Base-by-base conservation (phyloP, 2,113 vertebrate genomes). In the Meleagris gallopavo region DNA sequence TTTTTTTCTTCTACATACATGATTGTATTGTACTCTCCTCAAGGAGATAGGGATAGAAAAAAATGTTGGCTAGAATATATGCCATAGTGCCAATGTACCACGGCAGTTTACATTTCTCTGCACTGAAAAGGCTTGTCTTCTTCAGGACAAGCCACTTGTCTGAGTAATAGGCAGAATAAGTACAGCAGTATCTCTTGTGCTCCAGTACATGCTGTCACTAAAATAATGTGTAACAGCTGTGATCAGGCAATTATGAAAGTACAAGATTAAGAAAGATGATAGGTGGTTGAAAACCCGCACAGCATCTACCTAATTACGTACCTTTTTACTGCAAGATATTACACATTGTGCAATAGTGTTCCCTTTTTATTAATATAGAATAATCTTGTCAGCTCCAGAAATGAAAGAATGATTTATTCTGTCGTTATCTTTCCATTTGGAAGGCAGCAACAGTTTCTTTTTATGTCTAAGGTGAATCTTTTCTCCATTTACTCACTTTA, bases 1-100 rank as follows among this genome's bases (percentile, higher is more conserved):
- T 36, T 86, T 84, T 93, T 97, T 93, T 64, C 57, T 88, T 89
- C 41, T 89, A 40, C 6, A 11, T 95, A 94, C 55, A 88, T 93
- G 72, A 86, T 55, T 67, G 65, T 46, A 55, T 38, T 69, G 13
- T 94, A 73, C 36, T 79, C 19, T 92, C 81, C 90, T 15, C 83
- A 41, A 41, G 48, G 27, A 92, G 60, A 43, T 11, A 58, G 46
- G 13, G 6, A 74, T 9, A 76, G 67, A 79, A 82, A 30, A 30
- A 20, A 71, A 0, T 1, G 11, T 9, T 85, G 25, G 10, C 19
- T 70, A 17, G 45, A 91, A 15, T 0, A 72, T 17, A 46, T 3
- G 15, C 1, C 10, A 19, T 27, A 67, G 72, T 74, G 86, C 29
- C 48, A 17, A 17, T 8, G 1, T 83, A 40, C 38, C 38, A 83